Evolutionary conservation across 2,797 vertebrate genomes (phyloP).

Genomic region (Thunnus albacares): DNA sequence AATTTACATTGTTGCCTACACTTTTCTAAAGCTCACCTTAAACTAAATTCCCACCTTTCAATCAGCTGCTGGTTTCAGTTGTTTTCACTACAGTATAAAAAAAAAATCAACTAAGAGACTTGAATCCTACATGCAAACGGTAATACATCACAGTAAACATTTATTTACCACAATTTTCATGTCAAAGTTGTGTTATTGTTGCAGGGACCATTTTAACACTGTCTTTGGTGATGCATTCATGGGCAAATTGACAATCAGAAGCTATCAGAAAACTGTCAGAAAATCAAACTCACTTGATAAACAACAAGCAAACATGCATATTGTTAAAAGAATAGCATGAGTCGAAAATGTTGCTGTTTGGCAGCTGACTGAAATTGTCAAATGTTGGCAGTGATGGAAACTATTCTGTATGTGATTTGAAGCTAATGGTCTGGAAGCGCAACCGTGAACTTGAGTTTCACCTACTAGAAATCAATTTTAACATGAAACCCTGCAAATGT

Average conservation of each 20-base stretch:
- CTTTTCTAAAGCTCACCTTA: constrained; percentile 7
- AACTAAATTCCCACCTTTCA: constrained; percentile 1
- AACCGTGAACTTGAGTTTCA: constrained; percentile 19
- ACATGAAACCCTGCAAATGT: constrained; percentile 16
- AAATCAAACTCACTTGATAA: constrained; percentile 21
- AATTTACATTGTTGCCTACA: constrained; percentile 9
- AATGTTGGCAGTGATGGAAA: constrained; percentile 20
- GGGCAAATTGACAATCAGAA: constrained; percentile 38
- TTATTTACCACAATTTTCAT: constrained; percentile 38
- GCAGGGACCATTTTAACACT: constrained; percentile 9
- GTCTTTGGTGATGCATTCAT: constrained; percentile 36
- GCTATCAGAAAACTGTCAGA: constrained; percentile 21
- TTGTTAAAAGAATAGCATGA: not conserved
- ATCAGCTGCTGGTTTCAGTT: constrained; percentile 6
- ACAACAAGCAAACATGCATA: constrained; percentile 7
- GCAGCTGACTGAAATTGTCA: constrained; percentile 6
- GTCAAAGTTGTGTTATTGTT: constrained; percentile 42
- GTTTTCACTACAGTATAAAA: constrained; percentile 12
- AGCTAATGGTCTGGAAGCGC: constrained; percentile 20
- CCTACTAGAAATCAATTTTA: constrained; percentile 14
- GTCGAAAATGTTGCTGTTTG: constrained; percentile 5
- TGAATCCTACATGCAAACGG: constrained; percentile 17
- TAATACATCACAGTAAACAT: constrained; percentile 34
- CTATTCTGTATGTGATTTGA: constrained; percentile 20
- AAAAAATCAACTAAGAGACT: not conserved